Evolutionary conservation across 1,140 invertebrate species (phyloP).

Genomic region (Drosophila ogumai): DNA sequence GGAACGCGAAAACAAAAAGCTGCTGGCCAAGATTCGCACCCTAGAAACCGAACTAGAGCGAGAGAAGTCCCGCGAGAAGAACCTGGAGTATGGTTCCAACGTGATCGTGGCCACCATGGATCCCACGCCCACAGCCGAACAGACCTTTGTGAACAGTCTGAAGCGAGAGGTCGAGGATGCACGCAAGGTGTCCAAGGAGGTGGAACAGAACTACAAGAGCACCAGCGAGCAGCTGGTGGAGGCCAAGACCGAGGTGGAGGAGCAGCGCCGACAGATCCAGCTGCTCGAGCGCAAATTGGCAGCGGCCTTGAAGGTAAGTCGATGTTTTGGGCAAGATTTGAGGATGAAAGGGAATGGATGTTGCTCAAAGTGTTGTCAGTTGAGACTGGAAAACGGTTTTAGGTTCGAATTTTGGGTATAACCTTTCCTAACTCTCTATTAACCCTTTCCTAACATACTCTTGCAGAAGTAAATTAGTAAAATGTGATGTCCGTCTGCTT

Average conservation of each 20-base stretch:
- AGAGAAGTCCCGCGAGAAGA: slow-evolving; percentile 87
- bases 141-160: slow-evolving; percentile 88
- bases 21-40: slow-evolving; percentile 91
- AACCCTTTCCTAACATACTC: slow-evolving; percentile 24
- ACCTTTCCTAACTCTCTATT: slow-evolving; percentile 18
- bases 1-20: slow-evolving; percentile 93
- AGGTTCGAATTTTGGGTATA: slow-evolving; percentile 9
- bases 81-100: slow-evolving; percentile 86
- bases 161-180: slow-evolving; percentile 91
- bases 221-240: slow-evolving; percentile 91
- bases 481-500: background rate
- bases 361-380: slow-evolving; percentile 64
- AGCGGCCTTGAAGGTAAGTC: slow-evolving; percentile 86
- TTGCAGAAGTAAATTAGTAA: slow-evolving; percentile 6
- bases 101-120: slow-evolving; percentile 83
- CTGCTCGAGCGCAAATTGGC: slow-evolving; percentile 90
- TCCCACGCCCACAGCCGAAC: slow-evolving; percentile 84
- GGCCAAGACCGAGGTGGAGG: slow-evolving; percentile 91
- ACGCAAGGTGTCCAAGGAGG: slow-evolving; percentile 91
- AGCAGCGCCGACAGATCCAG: slow-evolving; percentile 90
- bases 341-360: background rate
- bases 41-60: slow-evolving; percentile 91
- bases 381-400: slow-evolving; percentile 30
- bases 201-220: slow-evolving; percentile 91
- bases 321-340: background rate